A percentile compares a stretch with the other conserved stretches of the same genome.
Evolutionary conservation across 2,888 invertebrate genomes (phyloP).

Genomic region (Hirtodrosophila trivittata): DNA sequence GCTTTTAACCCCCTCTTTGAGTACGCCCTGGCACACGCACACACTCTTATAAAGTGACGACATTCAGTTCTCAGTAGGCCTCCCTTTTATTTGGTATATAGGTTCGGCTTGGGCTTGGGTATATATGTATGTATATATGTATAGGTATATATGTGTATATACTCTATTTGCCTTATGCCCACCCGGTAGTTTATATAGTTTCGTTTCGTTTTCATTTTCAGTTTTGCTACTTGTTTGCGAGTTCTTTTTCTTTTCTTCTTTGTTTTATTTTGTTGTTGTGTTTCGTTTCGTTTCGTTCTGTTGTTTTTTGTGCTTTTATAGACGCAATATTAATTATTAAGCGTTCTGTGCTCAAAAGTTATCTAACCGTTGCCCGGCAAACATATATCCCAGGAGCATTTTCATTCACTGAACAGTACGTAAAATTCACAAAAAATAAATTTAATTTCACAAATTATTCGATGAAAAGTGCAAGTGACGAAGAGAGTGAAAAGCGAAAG

Average conservation of each 20-base stretch:
- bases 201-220: constrained; percentile 57
- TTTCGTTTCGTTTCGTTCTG: constrained; percentile 30
- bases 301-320: constrained; percentile 38
- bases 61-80: constrained; percentile 40
- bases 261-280: constrained; percentile 15
- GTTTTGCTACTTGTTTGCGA: constrained; percentile 34
- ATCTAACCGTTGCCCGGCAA: constrained; percentile 71
- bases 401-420: constrained; percentile 1
- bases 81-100: constrained; percentile 21
- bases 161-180: constrained; percentile 12
- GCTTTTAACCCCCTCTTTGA: too few species aligned
- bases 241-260: constrained; percentile 33
- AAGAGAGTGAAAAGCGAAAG: constrained; percentile 5
- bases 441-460: constrained; percentile 1
- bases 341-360: constrained; percentile 64
- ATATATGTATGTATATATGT: neutral
- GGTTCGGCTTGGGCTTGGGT: neutral
- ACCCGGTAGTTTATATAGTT: constrained; percentile 36
- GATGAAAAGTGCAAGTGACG: constrained; percentile 2
- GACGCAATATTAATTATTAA: constrained; percentile 74
- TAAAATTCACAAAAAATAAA: constrained; percentile 1
- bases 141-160: neutral
- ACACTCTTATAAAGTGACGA: neutral
- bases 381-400: constrained; percentile 30
- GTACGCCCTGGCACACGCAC: constrained; percentile 6